Evolutionary conservation across 1,140 invertebrate genomes (phyloP), one percentile per base, ranked within the genome.

Genomic region (Leptopilina boulardi): DNA sequence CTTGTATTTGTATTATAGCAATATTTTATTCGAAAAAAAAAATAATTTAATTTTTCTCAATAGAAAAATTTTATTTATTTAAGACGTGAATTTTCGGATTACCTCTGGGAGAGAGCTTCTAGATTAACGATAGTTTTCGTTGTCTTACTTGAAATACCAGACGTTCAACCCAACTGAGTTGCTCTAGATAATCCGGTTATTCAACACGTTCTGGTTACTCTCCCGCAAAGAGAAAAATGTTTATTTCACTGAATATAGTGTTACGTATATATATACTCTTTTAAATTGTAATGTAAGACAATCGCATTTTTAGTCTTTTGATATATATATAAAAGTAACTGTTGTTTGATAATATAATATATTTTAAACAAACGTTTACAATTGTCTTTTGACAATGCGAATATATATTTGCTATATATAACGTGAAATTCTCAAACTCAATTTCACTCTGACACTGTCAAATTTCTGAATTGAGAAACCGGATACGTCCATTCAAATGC

Each of bases 141-240:
- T 66, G 56, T 66, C 56, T 66, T 66, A 66, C 56, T 66, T 66
- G 56, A 26, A 66, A 66, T 66, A 66, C 56, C 56, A 66, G 56
- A 66, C 21, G 23, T 66, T 66, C 56, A 26, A 56, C 54, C 21
- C 54, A 19, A 66, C 56, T 66, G 21, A 23, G 56, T 66, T 66
- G 56, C 23, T 66, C 56, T 30, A n/a, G 56, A 66, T 66, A 66
- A 66, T 30, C 56, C 56, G 56, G 56, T 66, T 66, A 66, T 66
- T 66, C 56, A 66, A 30, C 56, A 66, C 13, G 56, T 66, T 23
- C 23, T 66, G 23, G 1, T 66, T 30, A 66, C 21, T 66, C 13
- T 66, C 11, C 10, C 10, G 23, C 3, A 26, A 13, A 30, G 11
- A 30, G 11, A 66, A 66, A 66, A 26, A 66, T 30, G 23, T 66